phyloP scores from a whole-genome alignment of 2,888 invertebrate genomes.

The Hypselothyrea guttata region DNA sequence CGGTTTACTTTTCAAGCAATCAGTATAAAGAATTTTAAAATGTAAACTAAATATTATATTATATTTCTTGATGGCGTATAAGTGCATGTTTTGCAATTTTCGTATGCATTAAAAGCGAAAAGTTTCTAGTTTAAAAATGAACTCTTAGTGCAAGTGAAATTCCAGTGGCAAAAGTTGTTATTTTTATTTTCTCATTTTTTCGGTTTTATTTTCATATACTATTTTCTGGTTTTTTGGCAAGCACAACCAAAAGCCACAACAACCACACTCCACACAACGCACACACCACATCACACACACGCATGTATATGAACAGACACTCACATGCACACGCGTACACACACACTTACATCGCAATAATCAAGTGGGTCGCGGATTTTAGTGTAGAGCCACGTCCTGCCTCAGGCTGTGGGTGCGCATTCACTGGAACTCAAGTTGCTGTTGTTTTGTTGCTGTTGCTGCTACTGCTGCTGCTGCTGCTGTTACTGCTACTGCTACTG shows the following conservation, averaged over 20 bases:
- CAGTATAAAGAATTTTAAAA: too few relatives aligned
- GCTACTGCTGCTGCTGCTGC: conserved; percentile 2
- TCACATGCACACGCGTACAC: conserved; percentile 5
- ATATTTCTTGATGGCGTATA: too few relatives aligned
- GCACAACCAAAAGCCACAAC: conserved; percentile 36
- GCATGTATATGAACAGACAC: conserved; percentile 18
- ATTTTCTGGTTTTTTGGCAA: conserved; percentile 8
- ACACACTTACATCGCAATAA: conserved; percentile 30
- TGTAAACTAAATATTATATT: neutral
- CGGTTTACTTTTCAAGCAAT: too few relatives aligned
- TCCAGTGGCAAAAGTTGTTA: conserved; percentile 3
- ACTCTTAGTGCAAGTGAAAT: neutral
- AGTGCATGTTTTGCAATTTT: too few relatives aligned
- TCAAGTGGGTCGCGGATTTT: conserved; percentile 28
- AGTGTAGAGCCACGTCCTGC: conserved; percentile 11
- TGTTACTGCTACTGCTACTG: neutral
- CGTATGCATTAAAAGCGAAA: too few relatives aligned
- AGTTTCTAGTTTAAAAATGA: neutral
- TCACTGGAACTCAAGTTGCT: neutral
- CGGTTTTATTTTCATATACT: too few relatives aligned
- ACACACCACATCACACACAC: conserved; percentile 6
- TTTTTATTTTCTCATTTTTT: neutral
- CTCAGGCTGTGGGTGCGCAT: conserved; percentile 14
- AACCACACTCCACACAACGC: conserved; percentile 3
- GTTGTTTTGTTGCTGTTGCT: neutral